Percentiles rank a stretch among this genome's conserved stretches.
phyloP scores from a whole-genome alignment of 1,140 invertebrate genomes.

The Harlomillsia oculata region DNA sequence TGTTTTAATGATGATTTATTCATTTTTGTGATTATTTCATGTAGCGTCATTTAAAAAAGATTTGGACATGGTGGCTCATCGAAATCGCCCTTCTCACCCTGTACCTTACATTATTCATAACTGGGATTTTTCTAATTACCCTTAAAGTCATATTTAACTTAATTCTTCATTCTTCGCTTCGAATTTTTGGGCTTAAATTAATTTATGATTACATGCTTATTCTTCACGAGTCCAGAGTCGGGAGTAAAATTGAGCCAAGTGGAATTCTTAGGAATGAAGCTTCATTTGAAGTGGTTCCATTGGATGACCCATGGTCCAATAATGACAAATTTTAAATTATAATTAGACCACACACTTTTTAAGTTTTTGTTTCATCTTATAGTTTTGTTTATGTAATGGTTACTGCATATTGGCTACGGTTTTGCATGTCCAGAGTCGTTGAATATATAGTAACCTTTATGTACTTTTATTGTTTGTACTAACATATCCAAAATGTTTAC shows the following conservation, averaged over 20 bases:
- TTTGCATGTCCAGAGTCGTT: no score
- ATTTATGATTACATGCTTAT: constrained; percentile 21
- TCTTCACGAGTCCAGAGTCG: neutral
- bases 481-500: no score
- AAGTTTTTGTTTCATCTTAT: no score
- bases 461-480: no score
- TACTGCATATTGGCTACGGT: no score
- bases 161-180: neutral
- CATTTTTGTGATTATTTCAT: neutral
- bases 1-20: neutral
- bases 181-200: constrained; percentile 19
- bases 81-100: constrained; percentile 8
- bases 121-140: constrained; percentile 4
- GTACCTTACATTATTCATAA: constrained; percentile 9
- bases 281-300: neutral
- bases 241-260: constrained; percentile 7
- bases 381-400: no score
- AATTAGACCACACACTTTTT: no score
- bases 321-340: no score
- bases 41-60: constrained; percentile 12
- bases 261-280: neutral
- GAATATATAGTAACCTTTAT: no score
- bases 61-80: constrained; percentile 18
- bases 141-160: constrained; percentile 8
- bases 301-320: no score